Percentiles rank a stretch among this genome's conserved stretches.
Evolutionary conservation across 2,113 vertebrate species (phyloP).

Genomic region (Centropristis striata): DNA sequence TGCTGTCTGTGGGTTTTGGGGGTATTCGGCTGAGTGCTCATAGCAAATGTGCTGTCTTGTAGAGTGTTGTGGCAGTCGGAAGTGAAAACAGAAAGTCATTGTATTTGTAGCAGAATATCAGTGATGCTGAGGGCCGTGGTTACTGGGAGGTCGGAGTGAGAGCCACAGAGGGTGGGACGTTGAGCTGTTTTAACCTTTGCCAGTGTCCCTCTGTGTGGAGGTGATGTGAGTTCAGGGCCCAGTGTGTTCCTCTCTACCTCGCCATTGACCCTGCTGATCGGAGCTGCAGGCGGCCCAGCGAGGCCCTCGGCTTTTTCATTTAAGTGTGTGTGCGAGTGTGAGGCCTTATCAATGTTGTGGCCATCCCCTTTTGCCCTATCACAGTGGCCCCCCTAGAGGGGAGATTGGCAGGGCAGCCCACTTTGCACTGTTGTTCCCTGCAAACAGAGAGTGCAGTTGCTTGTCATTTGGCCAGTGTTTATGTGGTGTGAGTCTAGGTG

Average conservation of each 20-base stretch:
- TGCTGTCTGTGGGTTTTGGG: constrained; percentile 33
- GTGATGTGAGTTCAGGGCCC: constrained; percentile 95
- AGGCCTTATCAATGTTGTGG: constrained; percentile 95
- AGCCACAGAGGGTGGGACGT: constrained; percentile 81
- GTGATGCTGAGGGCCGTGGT: constrained; percentile 67
- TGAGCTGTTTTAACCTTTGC: constrained; percentile 98
- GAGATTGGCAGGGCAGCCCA: constrained; percentile 92
- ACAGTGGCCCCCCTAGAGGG: constrained; percentile 91
- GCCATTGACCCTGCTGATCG: constrained; percentile 93
- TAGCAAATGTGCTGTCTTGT: constrained; percentile 19
- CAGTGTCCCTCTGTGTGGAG: constrained; percentile 92
- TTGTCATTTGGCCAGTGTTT: constrained; percentile 97
- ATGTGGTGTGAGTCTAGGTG: constrained; percentile 93
- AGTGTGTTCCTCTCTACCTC: constrained; percentile 92
- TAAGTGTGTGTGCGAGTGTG: constrained; percentile 86
- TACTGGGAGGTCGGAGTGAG: constrained; percentile 67
- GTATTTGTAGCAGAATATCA: constrained; percentile 52
- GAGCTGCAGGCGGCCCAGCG: constrained; percentile 91
- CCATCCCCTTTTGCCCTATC: constrained; percentile 92
- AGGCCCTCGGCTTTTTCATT: constrained; percentile 92
- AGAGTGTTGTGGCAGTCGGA: constrained; percentile 40
- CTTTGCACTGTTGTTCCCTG: constrained; percentile 86
- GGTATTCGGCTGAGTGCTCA: constrained; percentile 25
- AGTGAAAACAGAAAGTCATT: constrained; percentile 67
- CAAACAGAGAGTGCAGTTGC: constrained; percentile 93